Conservation (phyloP, 2,797 vertebrate species). For the Rhabdophis nuchalis region DNA sequence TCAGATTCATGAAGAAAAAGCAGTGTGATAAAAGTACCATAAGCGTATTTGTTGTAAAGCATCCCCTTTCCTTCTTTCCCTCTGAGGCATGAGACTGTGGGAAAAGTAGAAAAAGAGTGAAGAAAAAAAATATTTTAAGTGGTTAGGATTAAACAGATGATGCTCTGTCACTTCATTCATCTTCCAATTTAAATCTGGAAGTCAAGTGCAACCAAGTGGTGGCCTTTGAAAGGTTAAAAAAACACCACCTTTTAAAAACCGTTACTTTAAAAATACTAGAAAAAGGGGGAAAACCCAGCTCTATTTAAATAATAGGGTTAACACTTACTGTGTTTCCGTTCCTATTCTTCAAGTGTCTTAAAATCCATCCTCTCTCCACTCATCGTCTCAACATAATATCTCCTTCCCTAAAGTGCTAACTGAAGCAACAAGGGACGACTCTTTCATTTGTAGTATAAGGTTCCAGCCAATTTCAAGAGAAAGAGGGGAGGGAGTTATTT, state of each 20-base stretch:
- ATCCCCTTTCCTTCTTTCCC: slow-evolving; percentile 78
- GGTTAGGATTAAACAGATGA: slow-evolving; percentile 35
- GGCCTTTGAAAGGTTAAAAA: not conserved
- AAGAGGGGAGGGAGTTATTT: slow-evolving; percentile 27
- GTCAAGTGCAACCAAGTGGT: not conserved
- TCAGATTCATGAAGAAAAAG: slow-evolving; percentile 56
- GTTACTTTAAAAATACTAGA: not conserved
- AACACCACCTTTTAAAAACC: slow-evolving; percentile 1
- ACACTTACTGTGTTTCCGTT: slow-evolving; percentile 16
- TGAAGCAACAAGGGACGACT: slow-evolving; percentile 17
- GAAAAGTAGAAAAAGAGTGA: slow-evolving; percentile 60
- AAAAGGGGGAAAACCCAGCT: not conserved
- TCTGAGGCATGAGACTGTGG: slow-evolving; percentile 74
- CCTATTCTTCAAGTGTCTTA: slow-evolving; percentile 13
- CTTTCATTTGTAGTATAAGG: slow-evolving; percentile 15
- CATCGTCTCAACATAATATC: slow-evolving; percentile 15
- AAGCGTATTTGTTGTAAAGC: slow-evolving; percentile 78
- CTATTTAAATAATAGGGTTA: not conserved
- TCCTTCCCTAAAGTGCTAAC: slow-evolving; percentile 29
- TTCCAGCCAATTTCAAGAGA: slow-evolving; percentile 24
- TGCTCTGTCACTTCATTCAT: slow-evolving; percentile 24
- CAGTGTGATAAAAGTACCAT: slow-evolving; percentile 71
- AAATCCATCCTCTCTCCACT: slow-evolving; percentile 22
- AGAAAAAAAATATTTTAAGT: slow-evolving; percentile 44
- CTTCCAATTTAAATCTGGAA: slow-evolving; percentile 16